Conservation (phyloP, 2,797 vertebrate species). For the Galagoides demidoff region DNA sequence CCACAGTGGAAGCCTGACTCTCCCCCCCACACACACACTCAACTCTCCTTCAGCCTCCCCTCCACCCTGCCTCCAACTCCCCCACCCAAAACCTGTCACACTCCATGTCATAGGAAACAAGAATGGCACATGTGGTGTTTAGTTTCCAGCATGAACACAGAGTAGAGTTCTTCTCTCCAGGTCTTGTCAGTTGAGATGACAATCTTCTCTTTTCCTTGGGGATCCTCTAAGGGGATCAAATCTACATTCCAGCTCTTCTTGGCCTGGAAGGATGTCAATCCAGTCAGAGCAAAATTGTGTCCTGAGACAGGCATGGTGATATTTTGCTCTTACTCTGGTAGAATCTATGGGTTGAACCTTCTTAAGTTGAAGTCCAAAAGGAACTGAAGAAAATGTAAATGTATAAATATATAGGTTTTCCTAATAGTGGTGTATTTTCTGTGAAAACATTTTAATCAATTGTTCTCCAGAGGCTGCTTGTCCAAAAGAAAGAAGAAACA, state of each 20-base stretch:
- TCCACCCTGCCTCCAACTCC: neutral
- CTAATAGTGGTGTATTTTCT: constrained; percentile 15
- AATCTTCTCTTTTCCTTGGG: neutral
- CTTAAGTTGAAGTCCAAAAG: constrained; percentile 49
- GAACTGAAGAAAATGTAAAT: constrained; percentile 27
- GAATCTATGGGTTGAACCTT: neutral
- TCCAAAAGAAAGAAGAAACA: constrained; percentile 35
- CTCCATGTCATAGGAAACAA: neutral
- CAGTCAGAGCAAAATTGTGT: neutral
- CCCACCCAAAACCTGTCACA: neutral
- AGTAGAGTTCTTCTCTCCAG: neutral
- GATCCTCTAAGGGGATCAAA: neutral
- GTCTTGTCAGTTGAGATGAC: neutral
- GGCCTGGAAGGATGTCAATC: neutral
- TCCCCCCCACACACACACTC: neutral
- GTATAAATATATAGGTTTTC: neutral
- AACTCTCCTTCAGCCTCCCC: neutral
- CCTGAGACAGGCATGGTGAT: neutral
- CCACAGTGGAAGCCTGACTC: neutral
- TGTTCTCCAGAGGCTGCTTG: neutral
- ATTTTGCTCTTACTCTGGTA: neutral
- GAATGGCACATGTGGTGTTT: neutral
- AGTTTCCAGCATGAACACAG: neutral
- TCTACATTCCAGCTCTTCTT: constrained; percentile 18
- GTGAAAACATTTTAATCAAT: constrained; percentile 17